Conservation (phyloP, 2,888 invertebrate genomes). For the Sesamia inferens region DNA sequence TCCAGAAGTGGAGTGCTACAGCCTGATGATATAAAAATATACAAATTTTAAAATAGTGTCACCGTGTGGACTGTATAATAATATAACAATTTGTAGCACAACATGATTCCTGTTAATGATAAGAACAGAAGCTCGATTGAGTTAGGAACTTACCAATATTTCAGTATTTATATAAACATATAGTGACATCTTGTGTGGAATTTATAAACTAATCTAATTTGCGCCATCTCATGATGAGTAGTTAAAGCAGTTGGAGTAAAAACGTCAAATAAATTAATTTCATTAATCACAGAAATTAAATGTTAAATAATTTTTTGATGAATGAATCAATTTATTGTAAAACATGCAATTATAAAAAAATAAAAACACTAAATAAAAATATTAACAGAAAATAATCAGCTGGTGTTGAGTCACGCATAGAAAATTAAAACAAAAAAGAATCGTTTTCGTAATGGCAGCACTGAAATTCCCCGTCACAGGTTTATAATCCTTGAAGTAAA, state of each 20-base stretch:
- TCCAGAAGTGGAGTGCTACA: too few relatives aligned
- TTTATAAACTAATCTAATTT: not conserved
- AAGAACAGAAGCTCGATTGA: not conserved
- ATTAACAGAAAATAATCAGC: slow-evolving; percentile 56
- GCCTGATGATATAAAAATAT: too few relatives aligned
- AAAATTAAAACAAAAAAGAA: slow-evolving; percentile 37
- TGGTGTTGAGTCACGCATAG: slow-evolving; percentile 56
- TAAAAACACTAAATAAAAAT: not conserved
- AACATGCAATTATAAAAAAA: not conserved
- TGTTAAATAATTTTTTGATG: fast-evolving
- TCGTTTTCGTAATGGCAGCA: slow-evolving; percentile 74
- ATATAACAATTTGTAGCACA: too few relatives aligned
- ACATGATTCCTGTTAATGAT: too few relatives aligned
- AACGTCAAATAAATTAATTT: not conserved
- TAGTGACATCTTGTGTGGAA: slow-evolving; percentile 38
- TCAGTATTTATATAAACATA: not conserved
- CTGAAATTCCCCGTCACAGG: slow-evolving; percentile 67
- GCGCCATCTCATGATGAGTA: slow-evolving; percentile 33
- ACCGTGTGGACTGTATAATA: too few relatives aligned
- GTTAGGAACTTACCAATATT: not conserved
- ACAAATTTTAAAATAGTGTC: too few relatives aligned
- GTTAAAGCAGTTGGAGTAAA: not conserved
- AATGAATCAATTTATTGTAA: too few relatives aligned
- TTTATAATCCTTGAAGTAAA: slow-evolving; percentile 69
- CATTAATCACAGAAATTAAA: fast-evolving